phyloP scores from a whole-genome alignment of 2,888 invertebrate genomes.

The Idaea straminata region DNA sequence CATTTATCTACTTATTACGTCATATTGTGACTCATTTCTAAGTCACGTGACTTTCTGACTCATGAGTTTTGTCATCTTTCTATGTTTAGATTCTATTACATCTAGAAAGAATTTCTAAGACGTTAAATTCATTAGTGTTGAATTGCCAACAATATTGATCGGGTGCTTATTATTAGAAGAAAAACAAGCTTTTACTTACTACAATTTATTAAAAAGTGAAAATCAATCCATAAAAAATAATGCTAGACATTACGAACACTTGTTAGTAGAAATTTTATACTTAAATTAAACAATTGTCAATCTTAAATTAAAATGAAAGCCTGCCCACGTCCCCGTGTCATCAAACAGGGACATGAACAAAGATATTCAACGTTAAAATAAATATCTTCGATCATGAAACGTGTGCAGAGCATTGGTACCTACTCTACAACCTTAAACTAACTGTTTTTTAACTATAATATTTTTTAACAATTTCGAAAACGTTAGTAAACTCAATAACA shows the following conservation, averaged over 20 bases:
- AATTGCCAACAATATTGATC: too few relatives aligned
- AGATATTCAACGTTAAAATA: slow-evolving; percentile 34
- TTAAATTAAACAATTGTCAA: slow-evolving; percentile 59
- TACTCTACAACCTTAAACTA: slow-evolving; percentile 48
- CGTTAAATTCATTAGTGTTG: too few relatives aligned
- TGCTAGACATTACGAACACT: slow-evolving; percentile 57
- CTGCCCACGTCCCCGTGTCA: not conserved
- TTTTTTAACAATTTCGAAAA: slow-evolving; percentile 63
- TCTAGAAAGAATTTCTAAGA: too few relatives aligned
- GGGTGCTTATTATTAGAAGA: slow-evolving; percentile 11
- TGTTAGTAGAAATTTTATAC: slow-evolving; percentile 58
- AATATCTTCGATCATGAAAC: slow-evolving; percentile 2
- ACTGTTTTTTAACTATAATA: slow-evolving; percentile 37
- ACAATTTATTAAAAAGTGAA: slow-evolving; percentile 73
- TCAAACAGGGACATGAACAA: slow-evolving; percentile 28
- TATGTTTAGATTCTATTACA: too few relatives aligned
- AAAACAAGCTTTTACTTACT: slow-evolving; percentile 42
- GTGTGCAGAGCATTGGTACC: slow-evolving; percentile 33
- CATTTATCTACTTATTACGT: too few relatives aligned
- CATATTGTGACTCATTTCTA: too few relatives aligned
- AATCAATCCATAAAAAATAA: slow-evolving; percentile 73
- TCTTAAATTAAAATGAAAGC: slow-evolving; percentile 43
- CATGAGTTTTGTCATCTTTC: too few relatives aligned
- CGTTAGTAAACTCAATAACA: slow-evolving; percentile 59
- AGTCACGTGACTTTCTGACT: too few relatives aligned